Evolutionary conservation across 2,113 vertebrate species (phyloP), one percentile per base, ranked within the genome.

Genomic region (Hemichromis elongatus): DNA sequence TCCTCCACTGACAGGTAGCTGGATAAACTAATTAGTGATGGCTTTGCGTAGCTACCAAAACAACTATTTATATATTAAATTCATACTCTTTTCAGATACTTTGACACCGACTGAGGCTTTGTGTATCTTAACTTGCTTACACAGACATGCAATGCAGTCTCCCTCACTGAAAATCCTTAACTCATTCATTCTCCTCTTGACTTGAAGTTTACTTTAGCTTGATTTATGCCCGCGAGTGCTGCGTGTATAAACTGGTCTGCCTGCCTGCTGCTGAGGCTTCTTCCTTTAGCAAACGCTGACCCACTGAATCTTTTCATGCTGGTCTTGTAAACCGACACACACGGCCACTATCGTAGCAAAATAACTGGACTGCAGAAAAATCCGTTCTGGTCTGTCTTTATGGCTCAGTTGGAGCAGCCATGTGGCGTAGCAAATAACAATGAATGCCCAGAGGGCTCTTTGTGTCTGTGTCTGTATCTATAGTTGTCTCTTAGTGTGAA

Each of bases 171-270:
- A 83, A 85, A 84, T 85, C 79, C 55, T 85, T 68, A 83, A 78
- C 79, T 86, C 35, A n/a, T 78, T 92, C 79, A 45, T 78, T 92
- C 77, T 82, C 53, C 40, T 42, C 52, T 54, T 53, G 66, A 73
- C 84, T 75, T 37, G 1, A 50, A 82, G 91, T 93, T 91, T 82
- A 92, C 88, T 87, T 89, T 80, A 88, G 82, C 75, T 21, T 73
- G 88, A 91, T 87, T 89, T 80, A 82, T 89, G 73, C 80, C 73
- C 3, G 5, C 0, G 68, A 83, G 84, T 7, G 18, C 3, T 81
- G 81, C 87, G 4, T 81, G 92, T 86, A 63, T 50, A 19, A 89
- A 91, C 89, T 9, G 12, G 89, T 84, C 83, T 21, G 33, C 61
- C 54, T 84, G 66, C 37, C 30, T 13, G 47, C 52, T 30, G 56